Conservation (phyloP, 2,888 invertebrate species). For the Cephus pygmeus region DNA sequence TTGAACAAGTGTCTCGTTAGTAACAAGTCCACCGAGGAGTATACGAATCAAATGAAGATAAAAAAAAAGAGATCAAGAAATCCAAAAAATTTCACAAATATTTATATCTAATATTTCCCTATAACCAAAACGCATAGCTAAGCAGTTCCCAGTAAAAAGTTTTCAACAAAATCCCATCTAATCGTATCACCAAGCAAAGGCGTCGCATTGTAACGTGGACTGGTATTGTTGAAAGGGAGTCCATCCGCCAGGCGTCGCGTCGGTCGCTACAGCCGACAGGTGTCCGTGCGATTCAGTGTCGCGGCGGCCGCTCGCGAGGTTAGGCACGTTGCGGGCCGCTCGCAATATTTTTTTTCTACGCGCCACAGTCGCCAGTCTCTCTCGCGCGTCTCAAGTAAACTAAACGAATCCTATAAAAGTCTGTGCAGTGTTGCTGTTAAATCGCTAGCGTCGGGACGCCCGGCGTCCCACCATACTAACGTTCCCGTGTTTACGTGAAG, state of each 20-base stretch:
- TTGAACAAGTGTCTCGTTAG: not conserved
- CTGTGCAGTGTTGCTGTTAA: not conserved
- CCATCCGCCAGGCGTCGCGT: constrained; percentile 51
- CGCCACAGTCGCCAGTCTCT: not conserved
- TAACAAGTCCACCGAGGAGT: not conserved
- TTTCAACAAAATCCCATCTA: not conserved
- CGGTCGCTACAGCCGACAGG: constrained; percentile 60
- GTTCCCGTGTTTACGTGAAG: not conserved
- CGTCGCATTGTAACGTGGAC: not conserved
- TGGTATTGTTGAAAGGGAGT: constrained; percentile 17
- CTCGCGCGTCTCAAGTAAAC: not conserved
- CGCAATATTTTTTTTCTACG: not conserved
- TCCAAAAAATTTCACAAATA: too few species aligned
- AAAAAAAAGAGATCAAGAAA: too few species aligned
- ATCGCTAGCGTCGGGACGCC: not conserved
- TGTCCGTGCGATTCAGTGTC: constrained; percentile 63
- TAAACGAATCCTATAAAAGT: not conserved
- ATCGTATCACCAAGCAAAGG: not conserved
- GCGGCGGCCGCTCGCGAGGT: constrained; percentile 64
- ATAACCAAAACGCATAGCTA: not conserved
- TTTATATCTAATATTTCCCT: not conserved
- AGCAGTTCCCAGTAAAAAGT: not conserved
- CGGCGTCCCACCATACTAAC: not conserved
- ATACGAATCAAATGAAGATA: not conserved
- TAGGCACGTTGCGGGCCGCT: constrained; percentile 38